Evolutionary conservation across 1,140 invertebrate genomes (phyloP).

Genomic region (Uloborus diversus): DNA sequence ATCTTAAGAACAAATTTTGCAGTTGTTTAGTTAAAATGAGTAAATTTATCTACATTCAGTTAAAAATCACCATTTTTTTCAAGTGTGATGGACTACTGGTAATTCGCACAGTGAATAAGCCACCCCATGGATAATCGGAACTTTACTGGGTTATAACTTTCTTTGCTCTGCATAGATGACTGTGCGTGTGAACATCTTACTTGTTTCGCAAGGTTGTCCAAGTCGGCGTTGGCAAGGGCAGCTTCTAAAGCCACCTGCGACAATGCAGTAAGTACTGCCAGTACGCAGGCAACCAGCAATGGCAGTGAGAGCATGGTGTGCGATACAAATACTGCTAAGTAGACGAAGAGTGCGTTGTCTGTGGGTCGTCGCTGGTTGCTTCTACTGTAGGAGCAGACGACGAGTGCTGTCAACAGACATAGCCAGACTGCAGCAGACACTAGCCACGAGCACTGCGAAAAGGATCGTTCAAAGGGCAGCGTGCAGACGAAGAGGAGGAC

Average conservation of each 20-base stretch:
- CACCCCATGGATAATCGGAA: no score
- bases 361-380: conserved; percentile 54
- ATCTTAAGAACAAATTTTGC: no score
- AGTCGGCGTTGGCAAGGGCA: conserved; percentile 58
- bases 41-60: no score
- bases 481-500: conserved; percentile 55
- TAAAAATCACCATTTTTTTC: no score
- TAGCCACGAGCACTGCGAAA: conserved; percentile 52
- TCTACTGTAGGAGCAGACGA: conserved; percentile 57
- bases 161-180: no score
- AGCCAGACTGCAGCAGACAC: conserved; percentile 60
- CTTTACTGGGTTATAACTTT: no score
- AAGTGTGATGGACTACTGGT: no score
- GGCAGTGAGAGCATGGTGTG: conserved; percentile 63
- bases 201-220: conserved; percentile 55
- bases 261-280: conserved; percentile 59
- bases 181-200: no score
- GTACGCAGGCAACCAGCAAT: conserved; percentile 56
- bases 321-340: conserved; percentile 62
- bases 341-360: conserved; percentile 61
- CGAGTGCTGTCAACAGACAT: conserved; percentile 44
- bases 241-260: conserved; percentile 60
- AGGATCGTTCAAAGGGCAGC: conserved; percentile 58
- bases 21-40: no score
- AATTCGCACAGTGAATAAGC: no score